Percentiles rank a stretch among this genome's conserved stretches.
Evolutionary conservation across 2,113 vertebrate genomes (phyloP).

Genomic region (Otocyon megalotis): DNA sequence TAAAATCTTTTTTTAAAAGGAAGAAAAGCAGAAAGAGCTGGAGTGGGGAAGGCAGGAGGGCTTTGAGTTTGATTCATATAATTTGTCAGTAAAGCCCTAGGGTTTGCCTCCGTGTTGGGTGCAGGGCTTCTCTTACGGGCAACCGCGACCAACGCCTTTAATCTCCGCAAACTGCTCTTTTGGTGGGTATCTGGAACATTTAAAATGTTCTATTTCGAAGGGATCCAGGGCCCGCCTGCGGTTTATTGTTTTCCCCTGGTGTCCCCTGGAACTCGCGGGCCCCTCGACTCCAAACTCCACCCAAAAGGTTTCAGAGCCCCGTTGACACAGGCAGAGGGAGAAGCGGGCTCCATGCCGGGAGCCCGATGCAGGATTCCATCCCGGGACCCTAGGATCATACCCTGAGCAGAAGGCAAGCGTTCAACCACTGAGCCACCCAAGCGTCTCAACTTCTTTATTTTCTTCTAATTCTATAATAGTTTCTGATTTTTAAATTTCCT

Average conservation of each 20-base stretch:
- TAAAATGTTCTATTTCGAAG: background rate
- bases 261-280: too few relatives aligned
- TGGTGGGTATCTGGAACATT: background rate
- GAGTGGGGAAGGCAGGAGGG: background rate
- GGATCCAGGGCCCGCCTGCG: background rate
- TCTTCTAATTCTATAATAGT: background rate
- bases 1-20: too few relatives aligned
- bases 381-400: too few relatives aligned
- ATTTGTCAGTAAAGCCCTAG: background rate
- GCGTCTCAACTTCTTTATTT: background rate
- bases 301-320: background rate
- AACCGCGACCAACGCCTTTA: background rate
- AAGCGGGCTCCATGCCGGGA: too few relatives aligned
- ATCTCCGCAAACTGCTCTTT: background rate
- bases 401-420: too few relatives aligned
- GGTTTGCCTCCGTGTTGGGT: background rate
- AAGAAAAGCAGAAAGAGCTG: too few relatives aligned
- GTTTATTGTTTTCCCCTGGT: background rate
- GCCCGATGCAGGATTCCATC: too few relatives aligned
- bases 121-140: background rate
- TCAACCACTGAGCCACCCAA: too few relatives aligned
- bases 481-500: background rate
- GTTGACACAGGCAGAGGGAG: too few relatives aligned
- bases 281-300: background rate
- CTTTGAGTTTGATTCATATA: background rate